Conservation (phyloP, 2,113 vertebrate species). For the Malurus cyaneus region DNA sequence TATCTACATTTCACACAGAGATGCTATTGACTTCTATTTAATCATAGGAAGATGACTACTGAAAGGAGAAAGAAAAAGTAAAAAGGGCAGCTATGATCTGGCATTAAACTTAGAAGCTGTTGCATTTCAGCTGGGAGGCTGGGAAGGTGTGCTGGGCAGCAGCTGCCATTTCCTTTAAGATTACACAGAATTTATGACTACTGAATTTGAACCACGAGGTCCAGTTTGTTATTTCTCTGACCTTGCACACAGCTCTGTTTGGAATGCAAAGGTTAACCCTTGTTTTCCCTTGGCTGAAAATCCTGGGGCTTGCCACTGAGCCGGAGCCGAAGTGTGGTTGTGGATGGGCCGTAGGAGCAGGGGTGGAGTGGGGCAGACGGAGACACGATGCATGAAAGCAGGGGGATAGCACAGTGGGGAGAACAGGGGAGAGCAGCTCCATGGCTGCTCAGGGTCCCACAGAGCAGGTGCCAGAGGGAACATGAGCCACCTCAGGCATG, state of each 20-base stretch:
- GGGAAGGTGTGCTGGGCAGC: neutral
- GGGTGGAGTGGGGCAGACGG: neutral
- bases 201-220: neutral
- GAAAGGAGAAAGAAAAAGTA: neutral
- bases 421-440: neutral
- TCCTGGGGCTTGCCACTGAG: neutral
- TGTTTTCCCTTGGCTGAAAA: neutral
- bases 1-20: neutral
- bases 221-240: neutral
- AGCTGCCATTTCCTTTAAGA: neutral
- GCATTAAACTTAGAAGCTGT: neutral
- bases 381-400: accelerated
- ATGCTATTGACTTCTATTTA: neutral
- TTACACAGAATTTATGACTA: neutral
- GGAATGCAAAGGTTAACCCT: neutral
- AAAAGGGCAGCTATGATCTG: neutral
- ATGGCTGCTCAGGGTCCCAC: neutral
- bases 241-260: neutral
- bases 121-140: neutral
- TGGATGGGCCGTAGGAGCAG: neutral
- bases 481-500: accelerated
- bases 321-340: neutral
- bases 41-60: neutral
- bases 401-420: accelerated
- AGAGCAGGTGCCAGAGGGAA: neutral